Percentiles rank a stretch among this genome's conserved stretches.
These are phyloP conservation scores for Perizoma flavofasciatum DNA, from an alignment of 2,888 invertebrate genomes.

Conservation along the genomic window DNA sequence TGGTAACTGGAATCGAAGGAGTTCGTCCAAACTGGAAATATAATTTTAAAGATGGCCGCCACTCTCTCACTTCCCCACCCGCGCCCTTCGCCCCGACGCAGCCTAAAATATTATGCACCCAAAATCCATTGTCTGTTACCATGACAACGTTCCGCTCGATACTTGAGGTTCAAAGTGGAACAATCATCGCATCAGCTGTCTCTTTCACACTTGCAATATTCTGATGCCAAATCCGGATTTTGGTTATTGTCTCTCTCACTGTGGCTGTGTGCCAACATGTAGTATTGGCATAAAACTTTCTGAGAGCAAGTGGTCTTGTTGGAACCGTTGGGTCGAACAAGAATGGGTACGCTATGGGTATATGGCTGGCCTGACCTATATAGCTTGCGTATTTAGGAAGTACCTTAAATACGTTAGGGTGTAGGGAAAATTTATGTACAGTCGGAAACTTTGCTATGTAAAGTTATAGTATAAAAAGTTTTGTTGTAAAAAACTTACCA, in stretches of 20 bases:
- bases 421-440: slow-evolving; percentile 37
- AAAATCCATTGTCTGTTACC: slow-evolving; percentile 83
- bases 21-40: slow-evolving; percentile 79
- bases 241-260: slow-evolving; percentile 66
- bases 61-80: slow-evolving; percentile 62
- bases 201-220: slow-evolving; percentile 72
- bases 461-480: slow-evolving; percentile 37
- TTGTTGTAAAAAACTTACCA: slow-evolving; percentile 42
- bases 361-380: slow-evolving; percentile 53
- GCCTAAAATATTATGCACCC: slow-evolving; percentile 85
- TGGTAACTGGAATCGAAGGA: slow-evolving; percentile 67
- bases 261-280: slow-evolving; percentile 77
- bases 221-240: slow-evolving; percentile 71
- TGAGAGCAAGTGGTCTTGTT: slow-evolving; percentile 66
- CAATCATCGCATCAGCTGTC: slow-evolving; percentile 72
- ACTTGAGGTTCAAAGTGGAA: slow-evolving; percentile 64
- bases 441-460: slow-evolving; percentile 34
- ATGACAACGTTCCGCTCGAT: slow-evolving; percentile 81
- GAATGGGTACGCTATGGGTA: slow-evolving; percentile 57
- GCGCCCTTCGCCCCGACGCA: slow-evolving; percentile 69
- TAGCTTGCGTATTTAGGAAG: slow-evolving; percentile 45
- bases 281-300: slow-evolving; percentile 71
- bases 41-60: slow-evolving; percentile 83
- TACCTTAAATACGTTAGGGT: slow-evolving; percentile 42
- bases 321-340: slow-evolving; percentile 67